A percentile compares a stretch with the other conserved stretches of the same genome.
Conservation (phyloP, 2,113 vertebrate genomes). For the Archocentrus centrarchus region DNA sequence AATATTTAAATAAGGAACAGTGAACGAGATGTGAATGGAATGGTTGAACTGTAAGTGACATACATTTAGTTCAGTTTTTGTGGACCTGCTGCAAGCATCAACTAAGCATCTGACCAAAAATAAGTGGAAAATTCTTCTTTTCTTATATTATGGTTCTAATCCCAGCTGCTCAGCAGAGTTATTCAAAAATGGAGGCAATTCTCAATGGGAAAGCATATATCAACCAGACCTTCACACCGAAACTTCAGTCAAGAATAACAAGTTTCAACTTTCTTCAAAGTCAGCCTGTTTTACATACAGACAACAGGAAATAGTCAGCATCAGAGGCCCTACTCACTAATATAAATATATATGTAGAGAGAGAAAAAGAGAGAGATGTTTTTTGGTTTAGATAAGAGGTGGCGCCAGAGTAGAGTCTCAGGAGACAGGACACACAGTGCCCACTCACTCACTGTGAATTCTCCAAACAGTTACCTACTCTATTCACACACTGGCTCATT, state of each 20-base stretch:
- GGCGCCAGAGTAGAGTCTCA: not conserved
- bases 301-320: slow-evolving; percentile 2
- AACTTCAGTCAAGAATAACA: not conserved
- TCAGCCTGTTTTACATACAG: not conserved
- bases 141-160: slow-evolving; percentile 18
- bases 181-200: not conserved
- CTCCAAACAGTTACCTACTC: not conserved
- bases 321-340: not conserved
- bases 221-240: slow-evolving; percentile 1
- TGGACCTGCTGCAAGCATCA: not conserved
- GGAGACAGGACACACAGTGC: not conserved
- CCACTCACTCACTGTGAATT: not conserved
- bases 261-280: not conserved
- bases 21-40: not conserved
- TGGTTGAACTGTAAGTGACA: not conserved
- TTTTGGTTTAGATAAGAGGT: not conserved
- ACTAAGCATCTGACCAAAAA: not conserved
- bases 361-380: too few species aligned
- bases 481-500: not conserved
- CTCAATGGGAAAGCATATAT: not conserved
- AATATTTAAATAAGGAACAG: not conserved
- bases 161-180: not conserved
- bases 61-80: not conserved
- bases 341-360: not conserved
- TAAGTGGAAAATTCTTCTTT: slow-evolving; percentile 5